Base-by-base conservation (phyloP, 23 tunicate genomes). In the Ciona savignyi region DNA sequence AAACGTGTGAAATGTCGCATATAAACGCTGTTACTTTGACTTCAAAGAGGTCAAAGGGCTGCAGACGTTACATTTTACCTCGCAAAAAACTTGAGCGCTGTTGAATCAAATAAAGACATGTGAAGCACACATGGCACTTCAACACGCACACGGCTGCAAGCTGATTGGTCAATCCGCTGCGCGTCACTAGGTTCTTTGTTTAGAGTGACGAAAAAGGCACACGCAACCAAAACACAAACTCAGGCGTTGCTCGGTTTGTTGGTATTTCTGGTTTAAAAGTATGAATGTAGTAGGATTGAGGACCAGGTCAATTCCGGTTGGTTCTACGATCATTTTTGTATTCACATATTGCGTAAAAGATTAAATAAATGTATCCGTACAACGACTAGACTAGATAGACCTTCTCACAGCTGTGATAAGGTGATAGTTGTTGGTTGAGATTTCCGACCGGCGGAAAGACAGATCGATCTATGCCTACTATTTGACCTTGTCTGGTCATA, bases 171-270 rank as follows among this genome's bases (percentile, higher is more conserved):
- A 49, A 2, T 1, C 1, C 30, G 76, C 32, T 72, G 27, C 51
- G 64, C 76, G 27, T 72, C 51, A 49, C 31, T 72, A 48, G 3
- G 76, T 72, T 72, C 76, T 72, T 72, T 72, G 76, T 72, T 72
- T 72, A 72, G 76, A 48, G 63, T n/a, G 49, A 30, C 27, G 62
- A 27, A 42, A 72, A 72, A 23, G 31, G 35, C 34, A 30, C 35
- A 68, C 23, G 72, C 62, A 35, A 72, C 27, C 61, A 63, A 63
- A 63, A 63, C 67, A 63, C 67, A 22, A 22, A 42, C 56, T 42
- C 56, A 42, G 56, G 56, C 56, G 56, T 42, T 42, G 56, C 56
- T 42, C 11, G 15, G 15, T 42, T 42, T 42, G 56, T 42, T 9
- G 56, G 15, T 15, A 42, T 42, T 9, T 42, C 56, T 9, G 9